Evolutionary conservation across 1,140 invertebrate genomes (phyloP).

Genomic region (Polypedilum pembai): DNA sequence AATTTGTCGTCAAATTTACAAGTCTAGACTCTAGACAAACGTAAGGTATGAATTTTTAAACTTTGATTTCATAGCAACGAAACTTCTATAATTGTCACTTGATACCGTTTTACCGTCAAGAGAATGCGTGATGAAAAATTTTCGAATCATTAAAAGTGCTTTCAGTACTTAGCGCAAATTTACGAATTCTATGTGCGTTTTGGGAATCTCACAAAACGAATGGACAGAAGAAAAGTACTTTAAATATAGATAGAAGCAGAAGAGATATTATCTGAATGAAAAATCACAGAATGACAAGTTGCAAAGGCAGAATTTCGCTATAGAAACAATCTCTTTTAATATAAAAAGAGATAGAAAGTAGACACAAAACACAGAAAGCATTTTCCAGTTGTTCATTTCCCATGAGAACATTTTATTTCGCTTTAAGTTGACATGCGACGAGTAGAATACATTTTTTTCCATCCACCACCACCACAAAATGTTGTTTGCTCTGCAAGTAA

Average conservation of each 20-base stretch:
- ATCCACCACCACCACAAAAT: no score
- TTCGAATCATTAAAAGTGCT: no score
- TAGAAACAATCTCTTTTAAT: background rate
- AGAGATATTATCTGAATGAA: background rate
- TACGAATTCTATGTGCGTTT: background rate
- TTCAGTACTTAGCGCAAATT: background rate
- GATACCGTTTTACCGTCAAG: no score
- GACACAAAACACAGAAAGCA: background rate
- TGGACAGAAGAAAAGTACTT: background rate
- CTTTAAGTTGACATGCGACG: slow-evolving; percentile 7
- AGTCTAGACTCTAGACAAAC: no score
- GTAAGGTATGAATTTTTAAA: no score
- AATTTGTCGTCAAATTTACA: no score
- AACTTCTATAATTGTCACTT: no score
- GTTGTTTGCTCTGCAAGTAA: background rate
- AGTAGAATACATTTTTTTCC: background rate
- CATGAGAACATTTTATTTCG: background rate
- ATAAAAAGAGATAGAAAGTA: background rate
- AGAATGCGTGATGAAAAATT: no score
- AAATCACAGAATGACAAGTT: background rate
- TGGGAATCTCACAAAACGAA: background rate
- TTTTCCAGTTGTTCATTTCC: background rate
- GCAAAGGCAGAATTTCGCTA: background rate
- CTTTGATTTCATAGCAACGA: no score
- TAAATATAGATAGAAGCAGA: background rate